Evolutionary conservation across 2,113 vertebrate species (phyloP), one percentile per base, ranked within the genome.

Genomic region (Nasalis larvatus): DNA sequence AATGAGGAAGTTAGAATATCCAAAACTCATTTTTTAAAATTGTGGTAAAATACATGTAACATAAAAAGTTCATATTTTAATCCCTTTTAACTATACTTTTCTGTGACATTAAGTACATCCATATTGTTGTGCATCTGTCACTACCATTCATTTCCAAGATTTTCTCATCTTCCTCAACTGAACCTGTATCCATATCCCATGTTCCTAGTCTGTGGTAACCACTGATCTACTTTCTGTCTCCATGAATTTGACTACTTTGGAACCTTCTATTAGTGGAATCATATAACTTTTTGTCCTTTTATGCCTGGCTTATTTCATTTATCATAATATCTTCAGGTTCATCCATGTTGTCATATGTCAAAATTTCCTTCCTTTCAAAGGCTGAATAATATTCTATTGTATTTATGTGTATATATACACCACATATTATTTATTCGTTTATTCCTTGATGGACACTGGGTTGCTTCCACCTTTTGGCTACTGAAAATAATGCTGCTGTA

Each of bases 1-100:
- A 89, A 92, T 91, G 47, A 87, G 16, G 60, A 84, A 92, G 73
- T 89, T 10, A 92, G 49, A 92, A 45, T 80, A 85, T 47, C 27
- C 37, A 78, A 89, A 93, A 69, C 58, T 21, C 35, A 71, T 71
- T 74, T 84, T 35, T 1, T 10, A 73, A 88, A 82, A 60, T 89
- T 93, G 5, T 89, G 40, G 14, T 77, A 84, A 77, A 68, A 78
- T 96, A 58, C 52, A 4, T 37, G 47, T n/a, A 60, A 56, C 16
- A 52, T 69, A 58, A 93, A 89, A 84, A 3, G 40, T 47, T 47
- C 68, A n/a, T 40, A 16, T 77, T 71, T 81, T 88, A 73, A 60
- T 8, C 12, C 14, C 40, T 82, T 45, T 85, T 23, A 85, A 54
- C 30, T 49, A 35, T 86, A 52, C 32, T 54, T 71, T 52, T 52